Evolutionary conservation across 2,888 invertebrate species (phyloP), one percentile per base, ranked within the genome.

Genomic region (Formica aserva): DNA sequence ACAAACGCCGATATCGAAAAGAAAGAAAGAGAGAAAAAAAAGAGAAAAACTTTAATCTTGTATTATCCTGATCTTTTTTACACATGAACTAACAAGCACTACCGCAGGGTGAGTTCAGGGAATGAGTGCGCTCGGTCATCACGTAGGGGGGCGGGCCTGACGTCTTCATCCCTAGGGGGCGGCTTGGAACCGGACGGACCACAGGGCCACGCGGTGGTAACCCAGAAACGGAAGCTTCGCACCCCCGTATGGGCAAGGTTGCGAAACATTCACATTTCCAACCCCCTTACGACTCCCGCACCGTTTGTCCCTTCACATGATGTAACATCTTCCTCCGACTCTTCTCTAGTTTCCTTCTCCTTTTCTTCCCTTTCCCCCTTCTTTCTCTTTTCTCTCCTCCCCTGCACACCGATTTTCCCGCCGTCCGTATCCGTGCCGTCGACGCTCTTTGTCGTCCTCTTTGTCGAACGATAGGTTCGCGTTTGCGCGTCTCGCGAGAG

Each of bases 211-310:
- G 93, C 92, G 86, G 92, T 94, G 94, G 95, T 95, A 94, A 96
- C 96, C 91, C 97, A 96, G 96, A 96, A 96, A 95, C 96, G 97
- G 95, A 97, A 97, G 93, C 97, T 97, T 95, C 97, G 97, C 95
- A 97, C 97, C 94, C 97, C 97, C 94, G 97, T 97, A 95, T 97
- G 97, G 97, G 97, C 97, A 95, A 96, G 97, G 96, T 97, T 97
- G 95, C 96, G 96, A 95, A 96, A 96, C 95, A 96, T 96, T 96
- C 95, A 96, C 95, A 96, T 96, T 96, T 96, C 96, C 96, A 95
- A 95, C 95, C 95, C 95, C 85, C 85, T 80, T 85, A 86, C 83
- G 72, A 86, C 82, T 80, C 67, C 84, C 84, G 48, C 48, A n/a
- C n/a, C 81, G 66, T 69, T 74, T 67, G 69, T 62, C 76, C 83